Percentiles rank a stretch among this genome's conserved stretches.
These are phyloP conservation scores for Oscheius sp. DNA, from an alignment of 1,140 invertebrate genomes.

Conservation along the genomic window DNA sequence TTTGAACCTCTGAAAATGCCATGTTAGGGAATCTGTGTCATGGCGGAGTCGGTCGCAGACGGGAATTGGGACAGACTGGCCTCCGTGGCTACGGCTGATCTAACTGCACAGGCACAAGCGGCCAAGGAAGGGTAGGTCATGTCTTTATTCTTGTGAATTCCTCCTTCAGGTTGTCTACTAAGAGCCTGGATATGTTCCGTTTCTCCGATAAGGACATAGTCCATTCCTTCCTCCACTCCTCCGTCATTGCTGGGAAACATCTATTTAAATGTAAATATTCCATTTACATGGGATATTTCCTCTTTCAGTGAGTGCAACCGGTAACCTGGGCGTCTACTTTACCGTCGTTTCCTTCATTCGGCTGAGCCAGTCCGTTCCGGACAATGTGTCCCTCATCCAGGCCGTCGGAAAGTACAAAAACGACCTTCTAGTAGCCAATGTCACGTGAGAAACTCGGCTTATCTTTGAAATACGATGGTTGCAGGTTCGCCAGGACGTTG, in stretches of 20 bases:
- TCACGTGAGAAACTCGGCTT: conserved; percentile 13
- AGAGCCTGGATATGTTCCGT: background rate
- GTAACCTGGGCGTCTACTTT: conserved; percentile 29
- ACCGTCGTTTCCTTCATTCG: conserved; percentile 32
- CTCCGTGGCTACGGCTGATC: background rate
- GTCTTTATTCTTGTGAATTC: too few relatives aligned
- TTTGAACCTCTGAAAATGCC: background rate
- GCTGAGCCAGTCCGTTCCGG: conserved; percentile 6
- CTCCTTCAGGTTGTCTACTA: too few relatives aligned
- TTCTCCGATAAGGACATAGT: conserved; percentile 27
- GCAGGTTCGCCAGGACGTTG: conserved; percentile 3
- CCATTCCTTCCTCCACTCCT: conserved; percentile 22
- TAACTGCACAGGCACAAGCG: background rate
- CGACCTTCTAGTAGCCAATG: conserved; percentile 14
- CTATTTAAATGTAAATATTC: conserved; percentile 22
- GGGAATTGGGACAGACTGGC: background rate
- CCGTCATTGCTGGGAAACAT: conserved; percentile 18
- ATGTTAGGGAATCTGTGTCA: background rate
- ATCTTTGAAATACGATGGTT: background rate
- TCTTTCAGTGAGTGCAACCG: conserved; percentile 16
- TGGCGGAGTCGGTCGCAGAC: background rate
- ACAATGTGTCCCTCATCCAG: background rate
- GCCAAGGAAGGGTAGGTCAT: background rate
- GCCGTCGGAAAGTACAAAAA: conserved; percentile 11
- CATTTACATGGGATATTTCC: background rate